Percentiles rank a stretch among this genome's conserved stretches.
Evolutionary conservation across 2,797 vertebrate species (phyloP).

Genomic region (Hemibagrus guttatus): DNA sequence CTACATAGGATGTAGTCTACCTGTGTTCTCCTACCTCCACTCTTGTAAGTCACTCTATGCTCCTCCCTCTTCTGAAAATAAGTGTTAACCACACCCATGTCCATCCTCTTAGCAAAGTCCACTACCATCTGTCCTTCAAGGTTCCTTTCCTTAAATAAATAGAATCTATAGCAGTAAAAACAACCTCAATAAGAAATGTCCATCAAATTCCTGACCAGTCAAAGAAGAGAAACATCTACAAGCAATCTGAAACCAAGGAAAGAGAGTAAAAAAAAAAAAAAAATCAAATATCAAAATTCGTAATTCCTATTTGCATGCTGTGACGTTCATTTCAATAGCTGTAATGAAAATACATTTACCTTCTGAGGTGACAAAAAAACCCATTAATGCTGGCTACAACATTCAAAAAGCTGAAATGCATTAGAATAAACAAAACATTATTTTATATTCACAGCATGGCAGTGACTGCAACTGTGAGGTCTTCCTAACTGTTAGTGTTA

Average conservation of each 20-base stretch:
- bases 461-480: background rate
- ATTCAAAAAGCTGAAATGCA: background rate
- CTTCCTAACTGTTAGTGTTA: background rate
- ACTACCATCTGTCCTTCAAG: too few relatives aligned
- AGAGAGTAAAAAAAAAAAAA: background rate
- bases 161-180: background rate
- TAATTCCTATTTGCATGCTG: background rate
- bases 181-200: background rate
- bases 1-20: too few relatives aligned
- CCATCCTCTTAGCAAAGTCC: too few relatives aligned
- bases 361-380: background rate
- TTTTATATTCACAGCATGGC: background rate
- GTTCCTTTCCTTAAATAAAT: background rate
- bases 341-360: background rate
- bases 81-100: too few relatives aligned
- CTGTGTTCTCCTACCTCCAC: too few relatives aligned
- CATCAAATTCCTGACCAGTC: background rate
- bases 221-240: background rate
- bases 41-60: too few relatives aligned
- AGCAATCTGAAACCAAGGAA: background rate
- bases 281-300: too few relatives aligned
- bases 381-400: background rate
- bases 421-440: background rate
- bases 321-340: background rate
- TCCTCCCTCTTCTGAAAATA: too few relatives aligned